phyloP scores from a whole-genome alignment of 2,113 vertebrate genomes.

The Catharus bicknelli region DNA sequence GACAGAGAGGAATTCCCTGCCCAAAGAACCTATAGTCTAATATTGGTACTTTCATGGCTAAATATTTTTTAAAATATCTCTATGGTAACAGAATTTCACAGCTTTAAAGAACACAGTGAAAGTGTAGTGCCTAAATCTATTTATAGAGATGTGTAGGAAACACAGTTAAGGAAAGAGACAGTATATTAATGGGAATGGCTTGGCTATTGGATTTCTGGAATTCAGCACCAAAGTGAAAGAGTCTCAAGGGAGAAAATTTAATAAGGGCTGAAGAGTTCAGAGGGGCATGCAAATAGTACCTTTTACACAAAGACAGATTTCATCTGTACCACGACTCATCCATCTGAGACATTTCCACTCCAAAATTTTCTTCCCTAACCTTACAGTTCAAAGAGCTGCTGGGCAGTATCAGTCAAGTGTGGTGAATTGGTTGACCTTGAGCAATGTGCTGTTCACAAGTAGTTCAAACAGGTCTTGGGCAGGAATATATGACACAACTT shows the following conservation, averaged over 20 bases:
- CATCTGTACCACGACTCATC: background rate
- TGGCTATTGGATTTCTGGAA: conserved; percentile 54
- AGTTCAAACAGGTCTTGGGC: background rate
- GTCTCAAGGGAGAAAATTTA: background rate
- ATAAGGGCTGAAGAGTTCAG: background rate
- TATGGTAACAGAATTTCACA: conserved; percentile 75
- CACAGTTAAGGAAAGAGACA: conserved; percentile 69
- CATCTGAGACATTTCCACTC: background rate
- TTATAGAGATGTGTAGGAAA: conserved; percentile 78
- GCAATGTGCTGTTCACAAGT: background rate
- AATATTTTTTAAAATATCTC: conserved; percentile 50
- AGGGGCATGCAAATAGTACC: background rate
- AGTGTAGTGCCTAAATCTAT: conserved; percentile 72
- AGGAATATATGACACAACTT: background rate
- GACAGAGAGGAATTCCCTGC: conserved; percentile 32
- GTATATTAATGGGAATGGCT: conserved; percentile 66
- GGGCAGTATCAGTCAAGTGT: background rate
- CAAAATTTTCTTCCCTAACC: background rate
- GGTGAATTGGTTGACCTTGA: background rate
- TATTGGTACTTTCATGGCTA: conserved; percentile 26
- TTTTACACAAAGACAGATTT: background rate
- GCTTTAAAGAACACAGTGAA: conserved; percentile 71
- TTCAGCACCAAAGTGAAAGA: conserved; percentile 11
- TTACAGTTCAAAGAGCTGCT: background rate
- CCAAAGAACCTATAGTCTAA: conserved; percentile 41